These are phyloP conservation scores for Ceyx erithaca DNA, from an alignment of 2,797 vertebrate species.

Conservation along the genomic window DNA sequence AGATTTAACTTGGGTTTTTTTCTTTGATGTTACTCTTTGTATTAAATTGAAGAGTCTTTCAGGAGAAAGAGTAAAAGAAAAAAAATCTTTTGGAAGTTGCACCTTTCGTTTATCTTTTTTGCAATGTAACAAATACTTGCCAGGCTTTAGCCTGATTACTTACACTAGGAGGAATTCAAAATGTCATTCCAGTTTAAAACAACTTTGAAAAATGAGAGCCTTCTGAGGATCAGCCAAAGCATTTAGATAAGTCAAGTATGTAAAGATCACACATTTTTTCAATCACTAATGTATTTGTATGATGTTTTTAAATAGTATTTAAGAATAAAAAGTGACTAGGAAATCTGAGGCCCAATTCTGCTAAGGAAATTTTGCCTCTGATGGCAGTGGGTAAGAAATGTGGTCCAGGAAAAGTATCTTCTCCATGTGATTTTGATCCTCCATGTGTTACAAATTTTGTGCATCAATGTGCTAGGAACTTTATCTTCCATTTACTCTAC, in stretches of 20 bases:
- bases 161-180: conserved; percentile 46
- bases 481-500: background rate
- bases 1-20: background rate
- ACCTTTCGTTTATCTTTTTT: background rate
- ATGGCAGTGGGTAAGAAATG: background rate
- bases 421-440: background rate
- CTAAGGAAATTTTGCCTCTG: background rate
- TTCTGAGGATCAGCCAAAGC: conserved; percentile 8
- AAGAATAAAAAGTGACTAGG: background rate
- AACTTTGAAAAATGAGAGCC: conserved; percentile 38
- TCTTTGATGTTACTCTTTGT: background rate
- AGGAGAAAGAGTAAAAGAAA: background rate
- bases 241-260: conserved; percentile 48
- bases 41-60: conserved; percentile 6
- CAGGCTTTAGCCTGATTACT: conserved; percentile 31
- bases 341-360: background rate
- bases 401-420: background rate
- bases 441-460: accelerated
- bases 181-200: conserved; percentile 41
- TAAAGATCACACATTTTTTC: background rate
- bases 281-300: background rate
- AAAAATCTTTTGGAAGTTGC: background rate
- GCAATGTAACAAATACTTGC: conserved; percentile 12
- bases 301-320: background rate
- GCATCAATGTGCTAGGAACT: background rate